Conservation (phyloP, 2,113 vertebrate species). For the Mixornis gularis region DNA sequence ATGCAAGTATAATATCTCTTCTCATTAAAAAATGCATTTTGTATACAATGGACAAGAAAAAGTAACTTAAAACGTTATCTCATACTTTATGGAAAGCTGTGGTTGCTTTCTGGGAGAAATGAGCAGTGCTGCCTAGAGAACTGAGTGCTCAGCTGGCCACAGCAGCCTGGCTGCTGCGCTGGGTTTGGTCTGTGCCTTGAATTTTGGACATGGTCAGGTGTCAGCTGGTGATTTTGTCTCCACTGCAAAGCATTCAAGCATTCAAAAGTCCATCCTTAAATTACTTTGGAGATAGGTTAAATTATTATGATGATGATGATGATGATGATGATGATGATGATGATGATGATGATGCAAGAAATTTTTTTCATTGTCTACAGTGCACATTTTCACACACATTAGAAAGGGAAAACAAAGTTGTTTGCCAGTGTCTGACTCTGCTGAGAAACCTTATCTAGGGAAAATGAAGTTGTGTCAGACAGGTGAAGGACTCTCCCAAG, state of each 20-base stretch:
- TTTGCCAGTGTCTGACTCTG: slow-evolving; percentile 37
- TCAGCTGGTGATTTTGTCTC: neutral
- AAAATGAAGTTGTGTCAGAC: slow-evolving; percentile 66
- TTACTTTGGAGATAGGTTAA: neutral
- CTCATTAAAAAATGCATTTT: neutral
- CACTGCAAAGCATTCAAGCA: neutral
- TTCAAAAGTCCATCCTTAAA: neutral
- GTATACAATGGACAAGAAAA: neutral
- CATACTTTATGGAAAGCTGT: neutral
- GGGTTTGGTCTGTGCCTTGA: neutral
- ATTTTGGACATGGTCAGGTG: neutral
- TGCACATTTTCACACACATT: neutral
- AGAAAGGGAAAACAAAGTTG: slow-evolving; percentile 43
- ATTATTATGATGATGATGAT: too few relatives aligned
- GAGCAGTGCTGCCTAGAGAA: neutral
- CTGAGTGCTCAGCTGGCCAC: neutral
- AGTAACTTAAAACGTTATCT: neutral
- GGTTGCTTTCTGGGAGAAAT: neutral
- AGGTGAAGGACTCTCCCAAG: slow-evolving; percentile 65
- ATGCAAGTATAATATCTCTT: neutral
- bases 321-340: too few relatives aligned
- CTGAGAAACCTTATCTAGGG: slow-evolving; percentile 66
- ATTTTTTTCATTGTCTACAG: neutral
- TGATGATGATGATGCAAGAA: neutral
- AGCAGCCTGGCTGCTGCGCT: neutral